phyloP scores from a whole-genome alignment of 2,113 vertebrate genomes.

The Ginglymostoma cirratum region DNA sequence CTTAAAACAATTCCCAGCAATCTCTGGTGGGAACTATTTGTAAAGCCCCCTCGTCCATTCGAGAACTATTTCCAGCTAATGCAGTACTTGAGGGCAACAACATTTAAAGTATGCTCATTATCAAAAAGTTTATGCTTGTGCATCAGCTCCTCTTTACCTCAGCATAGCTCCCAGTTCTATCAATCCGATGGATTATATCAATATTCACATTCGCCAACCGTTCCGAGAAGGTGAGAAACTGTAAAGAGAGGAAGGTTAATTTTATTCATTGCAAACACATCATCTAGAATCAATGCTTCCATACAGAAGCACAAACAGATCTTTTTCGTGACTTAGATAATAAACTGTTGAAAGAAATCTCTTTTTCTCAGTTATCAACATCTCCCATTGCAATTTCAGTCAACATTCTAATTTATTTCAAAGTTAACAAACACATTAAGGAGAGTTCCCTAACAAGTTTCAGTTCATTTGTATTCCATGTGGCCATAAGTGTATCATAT shows the following conservation, averaged over 20 bases:
- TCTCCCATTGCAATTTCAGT: not conserved
- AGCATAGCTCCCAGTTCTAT: conserved; percentile 74
- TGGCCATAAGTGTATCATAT: not conserved
- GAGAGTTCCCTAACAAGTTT: not conserved
- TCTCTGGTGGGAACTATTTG: not conserved
- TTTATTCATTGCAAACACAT: not conserved
- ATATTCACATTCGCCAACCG: conserved; percentile 90
- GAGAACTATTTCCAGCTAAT: not conserved
- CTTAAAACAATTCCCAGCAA: not conserved
- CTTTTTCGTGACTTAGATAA: not conserved
- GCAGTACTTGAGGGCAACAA: not conserved
- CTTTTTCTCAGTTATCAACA: not conserved
- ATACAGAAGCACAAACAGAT: not conserved
- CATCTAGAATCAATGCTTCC: not conserved
- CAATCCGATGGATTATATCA: conserved; percentile 89
- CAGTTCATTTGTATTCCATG: not conserved
- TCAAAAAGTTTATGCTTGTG: not conserved
- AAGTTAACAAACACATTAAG: not conserved
- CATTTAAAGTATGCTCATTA: not conserved
- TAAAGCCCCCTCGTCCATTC: not conserved
- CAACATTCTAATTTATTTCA: not conserved
- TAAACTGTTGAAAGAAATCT: not conserved
- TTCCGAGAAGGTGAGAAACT: conserved; percentile 96
- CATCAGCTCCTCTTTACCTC: conserved; percentile 65
- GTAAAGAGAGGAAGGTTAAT: conserved; percentile 37